These are phyloP conservation scores for Brachionus koreanus DNA, from an alignment of 1,140 invertebrate genomes.

Conservation along the genomic window DNA sequence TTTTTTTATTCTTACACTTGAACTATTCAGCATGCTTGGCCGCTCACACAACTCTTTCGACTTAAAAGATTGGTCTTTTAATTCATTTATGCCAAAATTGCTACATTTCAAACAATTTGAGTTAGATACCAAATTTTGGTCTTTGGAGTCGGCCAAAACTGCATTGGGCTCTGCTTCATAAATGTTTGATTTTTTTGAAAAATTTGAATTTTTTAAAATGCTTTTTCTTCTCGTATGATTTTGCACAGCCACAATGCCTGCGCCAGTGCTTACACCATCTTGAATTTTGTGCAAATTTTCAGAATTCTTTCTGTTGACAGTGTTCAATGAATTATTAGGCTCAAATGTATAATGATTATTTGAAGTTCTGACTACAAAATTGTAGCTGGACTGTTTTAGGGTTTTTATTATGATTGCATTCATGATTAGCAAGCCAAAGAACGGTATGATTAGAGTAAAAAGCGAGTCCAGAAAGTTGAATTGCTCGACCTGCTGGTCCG, in stretches of 20 bases:
- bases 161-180: not conserved
- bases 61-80: not conserved
- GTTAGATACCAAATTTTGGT: no score
- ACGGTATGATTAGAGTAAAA: slow-evolving; percentile 36
- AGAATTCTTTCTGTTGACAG: not conserved
- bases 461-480: slow-evolving; percentile 32
- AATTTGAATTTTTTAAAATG: not conserved
- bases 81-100: not conserved
- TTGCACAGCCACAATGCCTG: not conserved
- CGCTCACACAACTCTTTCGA: not conserved
- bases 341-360: slow-evolving; percentile 17
- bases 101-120: slow-evolving; percentile 13
- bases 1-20: not conserved
- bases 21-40: not conserved
- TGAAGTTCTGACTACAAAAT: not conserved
- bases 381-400: slow-evolving; percentile 24
- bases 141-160: not conserved
- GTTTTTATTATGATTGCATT: slow-evolving; percentile 34
- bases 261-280: not conserved
- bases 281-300: slow-evolving; percentile 25
- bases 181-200: not conserved
- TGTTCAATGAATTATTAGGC: not conserved
- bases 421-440: slow-evolving; percentile 37
- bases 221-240: not conserved
- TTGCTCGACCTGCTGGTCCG: not conserved